Evolutionary conservation across 2,113 vertebrate species (phyloP), one percentile per base, ranked within the genome.

Genomic region (Jacana jacana): DNA sequence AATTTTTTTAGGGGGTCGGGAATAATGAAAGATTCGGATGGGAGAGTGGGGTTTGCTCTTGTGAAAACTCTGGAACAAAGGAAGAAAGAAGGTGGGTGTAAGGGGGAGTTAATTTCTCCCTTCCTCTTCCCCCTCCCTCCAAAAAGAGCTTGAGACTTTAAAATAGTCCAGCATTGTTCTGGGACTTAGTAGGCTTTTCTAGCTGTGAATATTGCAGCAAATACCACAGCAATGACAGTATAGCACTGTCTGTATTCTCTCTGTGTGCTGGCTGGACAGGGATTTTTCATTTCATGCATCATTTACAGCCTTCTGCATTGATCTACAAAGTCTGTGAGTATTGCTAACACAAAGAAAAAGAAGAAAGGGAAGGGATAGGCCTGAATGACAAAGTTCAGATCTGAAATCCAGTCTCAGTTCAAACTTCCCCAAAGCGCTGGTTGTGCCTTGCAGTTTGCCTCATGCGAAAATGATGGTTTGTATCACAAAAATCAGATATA

Each of bases 241-340:
- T 88, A 89, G 93, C 72, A 46, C 81, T 97, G 96, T 95, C 94
- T 97, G 93, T 96, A 89, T 94, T 97, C 96, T 95, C 95, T 96
- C 94, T 95, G 95, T 97, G 92, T 6, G 3, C 96, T 96, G 97
- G 97, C 96, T 94, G 96, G 97, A 97, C 97, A 97, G 96, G 95
- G 96, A 97, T 97, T 97, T 97, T 97, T 97, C 95, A 97, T 97
- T 97, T 97, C 97, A 97, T 97, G 96, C 96, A 97, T 97, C 96
- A 97, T 97, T 97, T 97, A 97, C 96, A 97, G 96, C 91, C 96
- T 95, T 95, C 89, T 95, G 95, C 96, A 96, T 95, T 97, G 96
- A 97, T 97, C 96, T 97, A 95, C 95, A 97, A 96, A 96, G 96
- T 94, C 95, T 91, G 91, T 87, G 93, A 5, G 35, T 93, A 63